Evolutionary conservation across 2,797 vertebrate genomes (phyloP), one percentile per base, ranked within the genome.

Genomic region (Scomberomorus guttatus): DNA sequence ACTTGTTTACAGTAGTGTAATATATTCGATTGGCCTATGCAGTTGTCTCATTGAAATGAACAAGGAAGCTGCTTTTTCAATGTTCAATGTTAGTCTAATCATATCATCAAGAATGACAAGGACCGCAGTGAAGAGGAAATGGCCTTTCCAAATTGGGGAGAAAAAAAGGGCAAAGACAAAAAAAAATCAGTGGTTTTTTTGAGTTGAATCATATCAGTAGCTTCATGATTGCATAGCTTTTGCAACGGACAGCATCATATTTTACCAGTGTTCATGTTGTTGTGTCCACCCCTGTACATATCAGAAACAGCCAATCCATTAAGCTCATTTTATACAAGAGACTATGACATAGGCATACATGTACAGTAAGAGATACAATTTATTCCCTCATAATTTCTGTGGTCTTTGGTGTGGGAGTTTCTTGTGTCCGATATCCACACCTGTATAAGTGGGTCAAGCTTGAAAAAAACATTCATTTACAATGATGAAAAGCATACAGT

Each of bases 271-370:
- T 51, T 25, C 15, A 15, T 73, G 14, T 64, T 68, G 60, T 54
- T 29, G 11, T 20, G 24, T 54, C 37, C n/a, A 42, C 5, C 7
- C n/a, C 34, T 37, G 22, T 24, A 18, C 39, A 66, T 25, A 42
- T 51, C 29, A 59, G 22, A 17, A 44, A 15, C 22, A 65, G 71
- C 55, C 75, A 74, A 55, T 69, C 34, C 22, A 44, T 42, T 57
- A 51, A 51, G 34, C 54, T 65, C 52, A 48, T 66, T 59, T 79
- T 48, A 13, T 15, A 62, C 32, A 39, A 55, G 52, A 13, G 50
- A 42, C n/a, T 27, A 8, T 34, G n/a, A 52, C 4, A 1, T 51
- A 51, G 51, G 7, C n/a, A 61, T 25, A 51, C 39, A 69, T 24
- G 0, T 24, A 52, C 22, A 7, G 12, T 13, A 42, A 68, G 42